Evolutionary conservation across 2,888 invertebrate species (phyloP), one percentile per base, ranked within the genome.

Genomic region (Ischnura elegans): DNA sequence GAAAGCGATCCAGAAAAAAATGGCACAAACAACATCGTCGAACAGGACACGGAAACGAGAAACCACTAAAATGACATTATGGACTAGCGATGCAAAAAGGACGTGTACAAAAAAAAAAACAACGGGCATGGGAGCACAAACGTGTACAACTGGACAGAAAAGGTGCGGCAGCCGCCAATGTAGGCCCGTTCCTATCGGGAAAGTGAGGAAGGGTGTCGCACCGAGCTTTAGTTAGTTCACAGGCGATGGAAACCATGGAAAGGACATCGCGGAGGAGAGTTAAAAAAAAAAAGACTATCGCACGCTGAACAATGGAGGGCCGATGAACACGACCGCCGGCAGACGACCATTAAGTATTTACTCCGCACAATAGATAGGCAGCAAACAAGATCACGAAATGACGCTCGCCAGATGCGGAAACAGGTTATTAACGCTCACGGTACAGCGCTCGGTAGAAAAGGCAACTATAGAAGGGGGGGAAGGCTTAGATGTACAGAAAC

Each of bases 331-430:
- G 90, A 13, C 61, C 43, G 66, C 36, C 66, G 61, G 29, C 76
- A 76, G 61, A 90, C n/a, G n/a, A 61, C 61, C 90, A 90, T 90
- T 90, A 90, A 90, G 90, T 90, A 90, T 90, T 90, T 90, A 90
- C 90, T 90, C 61, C 90, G n/a, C 61, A 61, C 61, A n/a, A 66
- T 66, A 90, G 61, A 90, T 66, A 43, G 90, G 25, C 61, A 61
- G 90, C 90, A 66, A 90, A 90, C 61, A 61, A 90, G 90, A 61
- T 90, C 90, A 43, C 90, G 90, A 66, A 90, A 90, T 90, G 66
- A 90, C 90, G 90, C 90, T 61, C 55, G 61, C 61, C 90, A 90
- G 36, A 90, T 45, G 43, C 90, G 90, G 90, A 90, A 90, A 90
- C 90, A 43, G 45, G 90, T 90, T 90, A 61, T 90, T 90, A 61